Base-by-base conservation (phyloP, 2,888 invertebrate species). In the Morpho achilles region DNA sequence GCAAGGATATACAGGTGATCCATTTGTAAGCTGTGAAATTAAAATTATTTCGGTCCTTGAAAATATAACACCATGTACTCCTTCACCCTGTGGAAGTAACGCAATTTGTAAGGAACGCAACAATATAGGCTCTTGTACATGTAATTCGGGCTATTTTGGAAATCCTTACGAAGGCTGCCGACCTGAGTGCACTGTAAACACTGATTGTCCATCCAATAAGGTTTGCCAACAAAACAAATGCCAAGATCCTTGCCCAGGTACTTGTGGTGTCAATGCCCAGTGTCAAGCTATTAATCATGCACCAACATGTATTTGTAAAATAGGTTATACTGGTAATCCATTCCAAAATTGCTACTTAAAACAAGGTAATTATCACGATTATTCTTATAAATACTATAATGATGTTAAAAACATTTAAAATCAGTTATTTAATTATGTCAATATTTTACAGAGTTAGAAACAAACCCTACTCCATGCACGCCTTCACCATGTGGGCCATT, bases 401-500 rank as follows among this genome's bases (percentile, higher is more conserved):
- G 32, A 32, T 32, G 3, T 3, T 32, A 32, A 32, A 5, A 32
- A 32, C 0, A 32, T 5, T 5, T 32, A 32, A 32, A 32, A 5
- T 32, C 3, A 32, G 32, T 32, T 5, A 32, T 32, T 32, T 32
- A 3, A 32, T 32, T 5, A 32, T 32, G 3, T 32, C 5, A 32
- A 32, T 64, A 50, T 62, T 79, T 71, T 83, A 69, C 75, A 90
- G 91, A 79, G 63, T 67, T 74, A 56, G 80, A 80, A 65, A 63
- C 65, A 60, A 77, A 75, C 66, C 64, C 70, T 58, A 74, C 94
- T 71, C 96, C 96, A 2, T 96, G 96, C 73, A 82, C 91, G 64
- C 96, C 96, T 53, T 94, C 95, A 3, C 96, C 96, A 0, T 97
- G 97, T 75, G 97, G 97, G 44, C 94, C 96, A 7, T 96, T 96